Base-by-base conservation (phyloP, 2,797 vertebrate species). In the Smutsia gigantea region DNA sequence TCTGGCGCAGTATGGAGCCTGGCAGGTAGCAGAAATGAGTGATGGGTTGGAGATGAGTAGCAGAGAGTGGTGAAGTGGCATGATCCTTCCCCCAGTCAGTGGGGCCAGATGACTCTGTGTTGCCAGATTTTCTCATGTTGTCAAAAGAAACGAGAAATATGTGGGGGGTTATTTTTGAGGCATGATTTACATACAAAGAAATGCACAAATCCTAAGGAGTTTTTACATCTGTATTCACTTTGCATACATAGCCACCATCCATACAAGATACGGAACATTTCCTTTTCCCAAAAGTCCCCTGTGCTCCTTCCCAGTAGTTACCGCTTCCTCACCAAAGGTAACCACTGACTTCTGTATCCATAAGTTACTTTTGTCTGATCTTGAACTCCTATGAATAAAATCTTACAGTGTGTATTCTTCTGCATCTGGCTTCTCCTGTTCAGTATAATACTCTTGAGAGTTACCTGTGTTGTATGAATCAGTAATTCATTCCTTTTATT, bases 41-140 rank as follows among this genome's bases (percentile, higher is more conserved):
- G 75, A 21, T 39, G 49, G 64, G 21, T 23, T 46, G 17, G 84
- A 53, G 72, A 29, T 46, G 81, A 81, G 19, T 61, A 29, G 4
- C 7, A 75, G 75, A 42, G 27, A 63, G 4, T 37, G 59, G 57
- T 7, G 7, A 87, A 71, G 55, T 18, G 63, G 34, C 31, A 5
- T 0, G 1, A 42, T 23, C 2, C 0, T 61, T 49, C 46, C 31
- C 2, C 7, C 5, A 85, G 72, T 46, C 39, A 77, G 0, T 72
- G 66, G n/a, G 63, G 51, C 51, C 53, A 25, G 5, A 23, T 39
- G 68, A 27, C 64, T 27, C 85, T 34, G 25, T 5, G 15, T 49
- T 75, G 64, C 68, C 61, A 82, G 55, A 51, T 68, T 74, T 34
- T 53, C 34, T 95, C 51, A 66, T 84, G 34, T 86, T 97, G 93